Percentiles rank a stretch among this genome's conserved stretches.
These are phyloP conservation scores for Chinchilla lanigera DNA, from an alignment of 2,113 vertebrate genomes.

Conservation along the genomic window DNA sequence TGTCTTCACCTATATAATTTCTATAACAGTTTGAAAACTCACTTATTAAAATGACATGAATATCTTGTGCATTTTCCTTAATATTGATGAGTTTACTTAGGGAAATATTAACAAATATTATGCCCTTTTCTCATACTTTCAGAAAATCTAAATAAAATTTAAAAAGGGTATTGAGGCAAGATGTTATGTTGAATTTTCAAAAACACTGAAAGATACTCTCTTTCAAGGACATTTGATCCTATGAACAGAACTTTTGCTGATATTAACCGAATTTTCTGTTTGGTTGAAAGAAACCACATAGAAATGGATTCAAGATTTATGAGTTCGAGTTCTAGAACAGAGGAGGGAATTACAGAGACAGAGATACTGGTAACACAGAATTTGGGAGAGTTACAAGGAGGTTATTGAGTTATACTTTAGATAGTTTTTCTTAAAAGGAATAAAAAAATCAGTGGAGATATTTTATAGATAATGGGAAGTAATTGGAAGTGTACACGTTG, in stretches of 20 bases:
- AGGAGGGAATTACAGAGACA: neutral
- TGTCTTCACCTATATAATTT: neutral
- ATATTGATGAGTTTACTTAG: neutral
- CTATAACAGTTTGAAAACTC: neutral
- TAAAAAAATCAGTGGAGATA: constrained; percentile 1
- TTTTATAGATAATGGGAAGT: constrained; percentile 59
- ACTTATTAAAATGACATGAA: neutral
- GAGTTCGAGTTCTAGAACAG: neutral
- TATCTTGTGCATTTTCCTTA: neutral
- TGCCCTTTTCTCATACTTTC: neutral
- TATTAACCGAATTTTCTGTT: neutral
- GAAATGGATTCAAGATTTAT: neutral
- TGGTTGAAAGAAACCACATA: neutral
- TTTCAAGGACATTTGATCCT: neutral
- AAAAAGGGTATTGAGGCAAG: neutral
- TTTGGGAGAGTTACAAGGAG: neutral
- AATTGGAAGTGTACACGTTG: constrained; percentile 43
- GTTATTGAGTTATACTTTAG: constrained; percentile 28
- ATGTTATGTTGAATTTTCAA: neutral
- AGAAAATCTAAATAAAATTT: neutral
- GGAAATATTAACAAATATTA: neutral
- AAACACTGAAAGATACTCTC: neutral
- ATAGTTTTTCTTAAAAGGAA: constrained; percentile 18
- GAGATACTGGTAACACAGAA: neutral
- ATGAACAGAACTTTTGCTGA: neutral